Conservation (phyloP, 2,113 vertebrate genomes). For the Petaurus breviceps region DNA sequence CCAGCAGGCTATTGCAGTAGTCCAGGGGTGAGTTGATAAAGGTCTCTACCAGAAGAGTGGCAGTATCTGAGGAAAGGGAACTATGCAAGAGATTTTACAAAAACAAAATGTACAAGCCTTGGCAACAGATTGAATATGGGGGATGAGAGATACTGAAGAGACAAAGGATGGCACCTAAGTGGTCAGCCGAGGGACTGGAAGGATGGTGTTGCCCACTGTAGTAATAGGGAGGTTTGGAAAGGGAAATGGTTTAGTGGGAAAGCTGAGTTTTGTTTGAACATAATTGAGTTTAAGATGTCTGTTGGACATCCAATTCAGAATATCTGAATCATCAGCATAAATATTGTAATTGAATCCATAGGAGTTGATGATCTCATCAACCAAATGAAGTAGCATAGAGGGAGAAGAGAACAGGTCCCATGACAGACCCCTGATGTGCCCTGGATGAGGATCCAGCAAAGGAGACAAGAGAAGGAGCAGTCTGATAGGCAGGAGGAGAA, state of each 20-base stretch:
- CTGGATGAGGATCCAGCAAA: not conserved
- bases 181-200: too few species aligned
- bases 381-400: not conserved
- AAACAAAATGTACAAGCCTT: not conserved
- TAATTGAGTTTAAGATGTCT: not conserved
- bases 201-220: not conserved
- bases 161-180: not conserved
- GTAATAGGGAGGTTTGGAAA: not conserved
- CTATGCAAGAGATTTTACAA: not conserved
- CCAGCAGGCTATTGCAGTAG: not conserved
- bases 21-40: not conserved
- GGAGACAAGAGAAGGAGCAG: not conserved
- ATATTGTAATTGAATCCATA: not conserved
- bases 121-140: not conserved
- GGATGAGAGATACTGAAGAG: not conserved
- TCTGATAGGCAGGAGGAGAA: not conserved
- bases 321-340: not conserved
- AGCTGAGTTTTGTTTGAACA: not conserved
- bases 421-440: not conserved
- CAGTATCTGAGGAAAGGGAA: not conserved
- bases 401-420: not conserved
- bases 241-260: not conserved
- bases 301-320: not conserved
- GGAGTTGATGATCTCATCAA: not conserved
- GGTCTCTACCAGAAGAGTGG: not conserved